Conservation (phyloP, 2,113 vertebrate species). For the Natator depressus region DNA sequence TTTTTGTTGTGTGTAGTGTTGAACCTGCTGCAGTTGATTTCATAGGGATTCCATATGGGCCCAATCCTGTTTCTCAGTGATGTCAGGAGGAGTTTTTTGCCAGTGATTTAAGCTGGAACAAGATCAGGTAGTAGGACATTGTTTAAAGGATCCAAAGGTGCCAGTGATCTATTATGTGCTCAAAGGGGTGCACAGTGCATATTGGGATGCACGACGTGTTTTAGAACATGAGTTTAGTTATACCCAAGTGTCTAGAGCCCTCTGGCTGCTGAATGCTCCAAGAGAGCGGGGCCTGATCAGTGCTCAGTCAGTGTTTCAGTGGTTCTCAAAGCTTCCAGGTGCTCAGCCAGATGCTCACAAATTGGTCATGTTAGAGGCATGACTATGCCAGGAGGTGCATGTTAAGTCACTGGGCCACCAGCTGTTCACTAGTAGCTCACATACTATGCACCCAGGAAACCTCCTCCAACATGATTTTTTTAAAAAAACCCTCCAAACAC, state of each 20-base stretch:
- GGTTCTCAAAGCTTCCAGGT: not conserved
- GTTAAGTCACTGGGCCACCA: not conserved
- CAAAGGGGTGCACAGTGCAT: fast-evolving
- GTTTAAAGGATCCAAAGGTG: not conserved
- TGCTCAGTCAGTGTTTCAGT: not conserved
- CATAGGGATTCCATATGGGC: not conserved
- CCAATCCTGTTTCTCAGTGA: not conserved
- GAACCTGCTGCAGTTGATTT: not conserved
- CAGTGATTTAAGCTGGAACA: fast-evolving
- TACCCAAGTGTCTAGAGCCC: not conserved
- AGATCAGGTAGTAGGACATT: not conserved
- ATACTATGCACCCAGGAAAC: not conserved
- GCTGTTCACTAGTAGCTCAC: not conserved
- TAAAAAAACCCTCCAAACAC: not conserved
- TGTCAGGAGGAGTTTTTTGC: not conserved
- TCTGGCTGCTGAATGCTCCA: not conserved
- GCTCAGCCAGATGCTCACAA: not conserved
- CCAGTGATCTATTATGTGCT: not conserved
- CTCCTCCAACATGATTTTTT: not conserved
- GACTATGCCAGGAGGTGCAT: not conserved
- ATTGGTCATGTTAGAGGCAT: not conserved
- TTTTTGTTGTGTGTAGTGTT: not conserved
- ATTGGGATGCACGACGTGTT: not conserved
- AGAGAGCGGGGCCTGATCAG: not conserved
- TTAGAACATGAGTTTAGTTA: not conserved